These are phyloP conservation scores for Erinaceus europaeus DNA, from an alignment of 2,113 vertebrate genomes.

Conservation along the genomic window DNA sequence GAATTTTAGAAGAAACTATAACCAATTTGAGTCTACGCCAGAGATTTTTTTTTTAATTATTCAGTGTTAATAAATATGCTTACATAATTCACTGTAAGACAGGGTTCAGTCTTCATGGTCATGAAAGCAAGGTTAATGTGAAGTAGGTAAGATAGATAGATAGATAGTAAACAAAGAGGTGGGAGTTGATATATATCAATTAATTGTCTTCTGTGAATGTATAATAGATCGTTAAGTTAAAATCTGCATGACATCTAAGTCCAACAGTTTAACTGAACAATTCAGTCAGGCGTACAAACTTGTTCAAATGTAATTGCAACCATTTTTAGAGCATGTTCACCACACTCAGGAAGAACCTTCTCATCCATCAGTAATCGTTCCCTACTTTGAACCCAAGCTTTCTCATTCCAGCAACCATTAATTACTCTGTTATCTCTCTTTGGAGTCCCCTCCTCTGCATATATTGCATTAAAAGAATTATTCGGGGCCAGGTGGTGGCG, in stretches of 20 bases:
- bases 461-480: too few relatives aligned
- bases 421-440: background rate
- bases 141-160: too few relatives aligned
- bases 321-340: background rate
- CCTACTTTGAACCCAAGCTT: background rate
- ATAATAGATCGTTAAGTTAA: background rate
- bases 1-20: background rate
- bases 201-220: background rate
- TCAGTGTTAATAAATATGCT: conserved; percentile 30
- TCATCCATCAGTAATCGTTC: background rate
- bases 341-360: background rate
- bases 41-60: background rate
- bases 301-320: background rate
- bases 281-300: background rate
- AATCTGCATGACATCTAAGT: background rate
- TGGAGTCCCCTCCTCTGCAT: too few relatives aligned
- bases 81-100: background rate
- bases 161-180: background rate
- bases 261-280: background rate
- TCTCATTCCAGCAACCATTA: background rate
- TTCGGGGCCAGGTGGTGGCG: too few relatives aligned
- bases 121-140: background rate
- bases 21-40: conserved; percentile 30
- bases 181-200: too few relatives aligned
- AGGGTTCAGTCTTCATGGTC: conserved; percentile 4